Conservation (phyloP, 2,113 vertebrate species). For the Sylvia atricapilla region DNA sequence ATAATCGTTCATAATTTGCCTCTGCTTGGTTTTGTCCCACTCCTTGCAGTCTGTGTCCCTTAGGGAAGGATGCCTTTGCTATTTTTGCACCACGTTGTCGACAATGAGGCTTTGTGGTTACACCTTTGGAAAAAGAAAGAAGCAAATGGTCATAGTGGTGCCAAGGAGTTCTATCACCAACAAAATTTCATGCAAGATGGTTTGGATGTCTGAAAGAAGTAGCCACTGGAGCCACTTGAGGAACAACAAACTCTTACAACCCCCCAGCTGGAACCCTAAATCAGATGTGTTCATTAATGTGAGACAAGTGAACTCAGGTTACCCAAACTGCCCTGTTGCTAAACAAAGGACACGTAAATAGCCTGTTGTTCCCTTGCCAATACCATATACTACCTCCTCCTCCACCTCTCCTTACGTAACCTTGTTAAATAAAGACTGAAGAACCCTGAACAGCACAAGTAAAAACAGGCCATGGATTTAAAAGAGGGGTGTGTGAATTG, state of each 20-base stretch:
- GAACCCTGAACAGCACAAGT: conserved; percentile 56
- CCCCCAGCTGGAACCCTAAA: neutral
- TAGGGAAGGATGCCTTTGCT: neutral
- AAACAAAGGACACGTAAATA: conserved; percentile 12
- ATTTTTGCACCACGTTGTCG: neutral
- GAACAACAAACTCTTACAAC: neutral
- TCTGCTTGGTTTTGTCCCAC: neutral
- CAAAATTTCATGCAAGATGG: neutral
- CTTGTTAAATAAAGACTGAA: conserved; percentile 49
- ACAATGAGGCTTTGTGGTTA: neutral
- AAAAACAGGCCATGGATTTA: conserved; percentile 56
- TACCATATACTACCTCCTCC: conserved; percentile 15
- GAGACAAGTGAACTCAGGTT: conserved; percentile 41
- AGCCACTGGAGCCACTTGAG: neutral
- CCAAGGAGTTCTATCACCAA: neutral
- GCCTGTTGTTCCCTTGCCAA: conserved; percentile 30
- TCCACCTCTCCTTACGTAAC: conserved; percentile 49
- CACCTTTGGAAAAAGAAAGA: neutral
- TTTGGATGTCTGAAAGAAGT: neutral
- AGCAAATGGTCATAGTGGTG: neutral
- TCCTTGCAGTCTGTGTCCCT: neutral
- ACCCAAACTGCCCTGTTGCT: conserved; percentile 30
- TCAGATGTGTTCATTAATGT: conserved; percentile 22
- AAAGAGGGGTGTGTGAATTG: conserved; percentile 47
- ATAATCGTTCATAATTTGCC: neutral